Evolutionary conservation across 2,113 vertebrate genomes (phyloP).

Genomic region (Notothenia coriiceps): DNA sequence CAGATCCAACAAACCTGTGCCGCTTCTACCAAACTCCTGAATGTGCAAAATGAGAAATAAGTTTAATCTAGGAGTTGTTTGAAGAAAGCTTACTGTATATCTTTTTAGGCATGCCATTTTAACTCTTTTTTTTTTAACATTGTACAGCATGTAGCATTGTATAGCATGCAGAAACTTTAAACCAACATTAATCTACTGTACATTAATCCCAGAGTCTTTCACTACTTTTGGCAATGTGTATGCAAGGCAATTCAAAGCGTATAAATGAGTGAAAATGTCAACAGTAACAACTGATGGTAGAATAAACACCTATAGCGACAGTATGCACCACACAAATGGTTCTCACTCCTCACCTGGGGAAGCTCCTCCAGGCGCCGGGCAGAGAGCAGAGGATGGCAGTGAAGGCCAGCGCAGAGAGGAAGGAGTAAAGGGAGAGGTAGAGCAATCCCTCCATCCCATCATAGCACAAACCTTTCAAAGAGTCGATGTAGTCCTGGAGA

Average conservation of each 20-base stretch:
- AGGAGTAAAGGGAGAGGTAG: constrained; percentile 92
- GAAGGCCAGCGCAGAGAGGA: constrained; percentile 90
- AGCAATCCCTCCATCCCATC: constrained; percentile 93
- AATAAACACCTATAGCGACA: no score
- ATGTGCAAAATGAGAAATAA: background rate
- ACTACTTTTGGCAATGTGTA: background rate
- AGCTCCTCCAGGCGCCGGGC: constrained; percentile 91
- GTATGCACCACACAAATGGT: background rate
- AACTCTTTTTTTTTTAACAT: background rate
- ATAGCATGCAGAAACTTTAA: background rate
- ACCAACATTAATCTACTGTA: no score
- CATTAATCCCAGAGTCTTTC: no score
- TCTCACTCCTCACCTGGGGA: constrained; percentile 86
- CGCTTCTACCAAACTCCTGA: background rate
- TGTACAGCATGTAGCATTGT: background rate
- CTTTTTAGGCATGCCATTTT: background rate
- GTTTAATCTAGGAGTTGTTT: background rate
- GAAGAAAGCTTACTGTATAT: background rate
- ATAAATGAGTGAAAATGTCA: background rate
- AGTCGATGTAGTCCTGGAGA: constrained; percentile 89
- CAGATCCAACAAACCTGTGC: background rate
- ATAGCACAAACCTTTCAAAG: constrained; percentile 91
- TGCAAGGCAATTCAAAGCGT: background rate
- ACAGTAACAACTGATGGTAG: no score
- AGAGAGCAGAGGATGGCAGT: constrained; percentile 91